Percentiles rank a stretch among this genome's conserved stretches.
Evolutionary conservation across 2,888 invertebrate genomes (phyloP).

Genomic region (Dolichopus griseipennis): DNA sequence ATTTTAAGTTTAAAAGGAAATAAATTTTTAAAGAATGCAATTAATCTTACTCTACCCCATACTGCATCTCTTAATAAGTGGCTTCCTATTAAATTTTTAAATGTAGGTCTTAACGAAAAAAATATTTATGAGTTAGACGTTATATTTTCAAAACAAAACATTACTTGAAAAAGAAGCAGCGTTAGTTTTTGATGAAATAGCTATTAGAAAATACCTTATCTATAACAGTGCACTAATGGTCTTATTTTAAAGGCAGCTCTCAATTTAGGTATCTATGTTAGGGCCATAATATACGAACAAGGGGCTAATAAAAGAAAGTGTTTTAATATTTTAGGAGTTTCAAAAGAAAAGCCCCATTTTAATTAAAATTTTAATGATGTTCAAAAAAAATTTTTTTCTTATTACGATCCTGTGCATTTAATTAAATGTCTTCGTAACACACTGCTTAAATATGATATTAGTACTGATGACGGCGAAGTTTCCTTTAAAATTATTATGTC

Average conservation of each 20-base stretch:
- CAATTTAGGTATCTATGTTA: background rate
- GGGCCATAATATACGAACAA: background rate
- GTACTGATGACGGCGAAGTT: constrained; percentile 1
- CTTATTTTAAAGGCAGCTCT: background rate
- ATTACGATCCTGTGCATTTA: constrained; percentile 1
- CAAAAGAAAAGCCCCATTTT: too few relatives aligned
- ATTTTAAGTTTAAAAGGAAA: background rate
- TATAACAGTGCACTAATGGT: background rate
- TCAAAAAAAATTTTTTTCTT: background rate
- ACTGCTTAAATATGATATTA: background rate
- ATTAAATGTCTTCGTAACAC: background rate
- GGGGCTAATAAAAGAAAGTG: background rate
- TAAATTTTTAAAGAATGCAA: background rate
- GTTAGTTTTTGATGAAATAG: background rate
- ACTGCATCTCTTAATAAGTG: background rate
- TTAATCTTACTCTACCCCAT: background rate
- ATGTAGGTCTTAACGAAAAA: constrained; percentile 7
- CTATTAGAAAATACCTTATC: background rate
- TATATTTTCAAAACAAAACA: background rate
- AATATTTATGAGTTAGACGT: background rate
- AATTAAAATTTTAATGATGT: too few relatives aligned
- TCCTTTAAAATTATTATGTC: background rate
- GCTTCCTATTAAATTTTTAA: constrained; percentile 7
- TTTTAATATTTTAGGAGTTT: too few relatives aligned
- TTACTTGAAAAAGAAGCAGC: background rate